Evolutionary conservation across 1,140 invertebrate genomes (phyloP).

Genomic region (Aphelenchoides fujianensis): DNA sequence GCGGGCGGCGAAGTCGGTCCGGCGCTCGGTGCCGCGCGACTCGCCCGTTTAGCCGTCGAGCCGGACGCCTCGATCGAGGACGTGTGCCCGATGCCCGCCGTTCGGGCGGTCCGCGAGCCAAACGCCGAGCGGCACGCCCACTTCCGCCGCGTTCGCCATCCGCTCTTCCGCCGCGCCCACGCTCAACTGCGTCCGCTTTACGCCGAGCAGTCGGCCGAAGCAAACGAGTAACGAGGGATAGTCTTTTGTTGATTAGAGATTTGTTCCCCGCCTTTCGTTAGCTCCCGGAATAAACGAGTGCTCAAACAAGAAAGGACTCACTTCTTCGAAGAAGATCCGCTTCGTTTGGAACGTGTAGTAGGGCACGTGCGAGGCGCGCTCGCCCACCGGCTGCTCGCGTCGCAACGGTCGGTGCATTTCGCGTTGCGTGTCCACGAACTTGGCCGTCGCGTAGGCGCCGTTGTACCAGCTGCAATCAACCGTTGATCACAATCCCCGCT

Average conservation of each 20-base stretch:
- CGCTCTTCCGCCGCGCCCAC: background rate
- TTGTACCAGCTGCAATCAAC: constrained; percentile 7
- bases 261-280: background rate
- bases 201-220: background rate
- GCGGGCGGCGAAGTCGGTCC: constrained; percentile 5
- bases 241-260: background rate
- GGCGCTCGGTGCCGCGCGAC: constrained; percentile 17
- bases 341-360: constrained; percentile 61
- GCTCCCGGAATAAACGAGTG: background rate
- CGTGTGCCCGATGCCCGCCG: background rate
- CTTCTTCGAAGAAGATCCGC: constrained; percentile 60
- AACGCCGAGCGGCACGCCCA: background rate
- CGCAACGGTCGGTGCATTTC: constrained; percentile 40
- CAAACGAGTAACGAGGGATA: background rate
- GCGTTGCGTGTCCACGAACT: constrained; percentile 44
- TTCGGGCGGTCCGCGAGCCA: background rate
- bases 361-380: constrained; percentile 51
- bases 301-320: constrained; percentile 12
- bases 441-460: background rate
- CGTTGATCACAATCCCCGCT: no score
- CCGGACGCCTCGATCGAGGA: background rate
- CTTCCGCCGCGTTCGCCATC: constrained; percentile 2
- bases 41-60: constrained; percentile 1
- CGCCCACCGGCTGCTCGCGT: constrained; percentile 10
- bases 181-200: background rate